These are phyloP conservation scores for Manacus vitellinus DNA, from an alignment of 2,113 vertebrate genomes.

Conservation along the genomic window DNA sequence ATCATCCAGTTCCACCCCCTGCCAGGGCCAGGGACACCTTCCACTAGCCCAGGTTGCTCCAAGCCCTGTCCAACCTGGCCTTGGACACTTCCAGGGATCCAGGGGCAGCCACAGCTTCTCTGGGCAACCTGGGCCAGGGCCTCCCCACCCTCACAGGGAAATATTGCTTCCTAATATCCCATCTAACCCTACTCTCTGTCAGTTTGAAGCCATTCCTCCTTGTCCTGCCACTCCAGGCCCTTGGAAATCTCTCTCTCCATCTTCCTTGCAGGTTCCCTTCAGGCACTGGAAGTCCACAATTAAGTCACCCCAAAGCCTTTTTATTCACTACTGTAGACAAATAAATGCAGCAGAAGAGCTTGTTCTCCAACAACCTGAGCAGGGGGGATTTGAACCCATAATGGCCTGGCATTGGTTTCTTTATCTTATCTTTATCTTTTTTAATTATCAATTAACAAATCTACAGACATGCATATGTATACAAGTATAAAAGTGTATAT, in stretches of 20 bases:
- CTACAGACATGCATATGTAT: not conserved
- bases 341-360: not conserved
- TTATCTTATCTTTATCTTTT: not conserved
- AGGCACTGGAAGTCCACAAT: not conserved
- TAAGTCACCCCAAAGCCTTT: not conserved
- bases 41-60: not conserved
- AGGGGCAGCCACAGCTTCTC: not conserved
- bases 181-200: not conserved
- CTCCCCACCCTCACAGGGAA: not conserved
- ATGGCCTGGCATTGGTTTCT: not conserved
- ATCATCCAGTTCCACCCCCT: fast-evolving
- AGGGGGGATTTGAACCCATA: not conserved
- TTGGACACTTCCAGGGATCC: not conserved
- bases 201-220: not conserved
- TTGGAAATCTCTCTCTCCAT: not conserved
- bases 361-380: not conserved
- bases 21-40: not conserved
- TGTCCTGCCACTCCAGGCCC: fast-evolving
- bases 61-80: not conserved
- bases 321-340: not conserved
- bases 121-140: not conserved
- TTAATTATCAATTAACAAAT: not conserved
- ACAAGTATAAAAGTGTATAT: not conserved
- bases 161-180: fast-evolving
- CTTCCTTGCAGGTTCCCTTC: not conserved